phyloP scores from a whole-genome alignment of 2,113 vertebrate genomes.

The Nannospalax galili region DNA sequence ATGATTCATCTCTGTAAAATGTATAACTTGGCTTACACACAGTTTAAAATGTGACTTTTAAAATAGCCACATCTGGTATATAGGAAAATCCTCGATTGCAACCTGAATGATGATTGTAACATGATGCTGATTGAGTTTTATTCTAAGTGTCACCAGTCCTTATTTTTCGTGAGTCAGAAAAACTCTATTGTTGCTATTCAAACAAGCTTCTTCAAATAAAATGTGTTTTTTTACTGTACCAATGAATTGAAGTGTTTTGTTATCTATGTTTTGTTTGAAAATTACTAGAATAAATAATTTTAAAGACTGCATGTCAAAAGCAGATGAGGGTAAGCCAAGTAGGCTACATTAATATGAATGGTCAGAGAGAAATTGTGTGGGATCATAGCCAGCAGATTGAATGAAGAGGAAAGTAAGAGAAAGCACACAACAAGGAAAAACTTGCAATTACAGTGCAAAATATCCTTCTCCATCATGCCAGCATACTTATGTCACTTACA shows the following conservation, averaged over 20 bases:
- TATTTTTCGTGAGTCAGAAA: background rate
- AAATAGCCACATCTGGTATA: slow-evolving; percentile 12
- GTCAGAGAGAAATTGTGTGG: background rate
- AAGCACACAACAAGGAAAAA: background rate
- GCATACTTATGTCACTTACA: background rate
- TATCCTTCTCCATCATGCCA: background rate
- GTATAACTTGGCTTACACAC: background rate
- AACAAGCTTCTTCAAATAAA: background rate
- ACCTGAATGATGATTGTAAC: background rate
- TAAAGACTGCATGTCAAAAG: background rate
- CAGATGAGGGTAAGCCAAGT: background rate
- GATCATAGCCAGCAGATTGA: background rate
- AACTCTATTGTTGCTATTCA: background rate
- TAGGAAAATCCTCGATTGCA: background rate
- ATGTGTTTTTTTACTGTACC: background rate
- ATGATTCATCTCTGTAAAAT: background rate
- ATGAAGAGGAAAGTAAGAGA: background rate
- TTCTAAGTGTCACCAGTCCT: background rate
- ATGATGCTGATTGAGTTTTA: slow-evolving; percentile 20
- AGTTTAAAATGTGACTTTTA: background rate
- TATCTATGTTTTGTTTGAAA: background rate
- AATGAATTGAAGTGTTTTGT: background rate
- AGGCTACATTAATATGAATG: background rate
- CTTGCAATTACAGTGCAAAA: background rate
- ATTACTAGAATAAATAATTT: background rate